Percentiles rank a stretch among this genome's conserved stretches.
phyloP scores from a whole-genome alignment of 2,888 invertebrate genomes.

The Embidobia sp. region DNA sequence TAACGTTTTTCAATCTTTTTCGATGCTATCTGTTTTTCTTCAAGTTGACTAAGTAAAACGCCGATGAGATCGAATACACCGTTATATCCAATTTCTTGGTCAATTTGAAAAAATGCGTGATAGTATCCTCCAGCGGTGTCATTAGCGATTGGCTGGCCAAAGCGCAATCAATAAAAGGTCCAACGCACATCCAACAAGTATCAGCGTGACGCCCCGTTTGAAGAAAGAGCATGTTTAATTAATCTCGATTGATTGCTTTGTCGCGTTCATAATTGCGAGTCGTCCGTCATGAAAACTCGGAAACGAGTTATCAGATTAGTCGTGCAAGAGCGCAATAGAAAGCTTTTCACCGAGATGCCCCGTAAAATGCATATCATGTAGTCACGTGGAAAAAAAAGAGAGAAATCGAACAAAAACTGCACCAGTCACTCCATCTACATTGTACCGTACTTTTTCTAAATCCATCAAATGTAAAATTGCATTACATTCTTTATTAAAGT shows the following conservation, averaged over 20 bases:
- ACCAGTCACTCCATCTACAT: background rate
- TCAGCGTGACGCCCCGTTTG: conserved; percentile 30
- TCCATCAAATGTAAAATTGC: too few relatives aligned
- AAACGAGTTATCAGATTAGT: conserved; percentile 58
- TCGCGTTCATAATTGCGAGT: conserved; percentile 58
- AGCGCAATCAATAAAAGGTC: conserved; percentile 51
- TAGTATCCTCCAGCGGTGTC: conserved; percentile 27
- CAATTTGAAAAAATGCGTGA: conserved; percentile 53
- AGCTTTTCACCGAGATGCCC: conserved; percentile 38
- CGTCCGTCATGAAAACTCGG: conserved; percentile 51
- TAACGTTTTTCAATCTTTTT: conserved; percentile 1
- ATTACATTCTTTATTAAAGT: too few relatives aligned
- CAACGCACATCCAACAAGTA: conserved; percentile 38
- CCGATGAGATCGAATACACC: conserved; percentile 27
- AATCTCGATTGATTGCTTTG: conserved; percentile 61
- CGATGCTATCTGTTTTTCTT: background rate
- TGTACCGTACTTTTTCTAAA: too few relatives aligned
- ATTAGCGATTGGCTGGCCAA: conserved; percentile 40
- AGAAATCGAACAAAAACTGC: conserved; percentile 9
- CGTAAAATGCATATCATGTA: conserved; percentile 33
- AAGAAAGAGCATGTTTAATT: conserved; percentile 56
- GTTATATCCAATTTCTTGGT: conserved; percentile 56
- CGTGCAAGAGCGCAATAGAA: conserved; percentile 26
- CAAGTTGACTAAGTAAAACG: conserved; percentile 20
- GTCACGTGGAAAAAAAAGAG: conserved; percentile 23